Percentiles rank a stretch among this genome's conserved stretches.
Conservation (phyloP, 2,888 invertebrate genomes). For the Clistopyga incitator region DNA sequence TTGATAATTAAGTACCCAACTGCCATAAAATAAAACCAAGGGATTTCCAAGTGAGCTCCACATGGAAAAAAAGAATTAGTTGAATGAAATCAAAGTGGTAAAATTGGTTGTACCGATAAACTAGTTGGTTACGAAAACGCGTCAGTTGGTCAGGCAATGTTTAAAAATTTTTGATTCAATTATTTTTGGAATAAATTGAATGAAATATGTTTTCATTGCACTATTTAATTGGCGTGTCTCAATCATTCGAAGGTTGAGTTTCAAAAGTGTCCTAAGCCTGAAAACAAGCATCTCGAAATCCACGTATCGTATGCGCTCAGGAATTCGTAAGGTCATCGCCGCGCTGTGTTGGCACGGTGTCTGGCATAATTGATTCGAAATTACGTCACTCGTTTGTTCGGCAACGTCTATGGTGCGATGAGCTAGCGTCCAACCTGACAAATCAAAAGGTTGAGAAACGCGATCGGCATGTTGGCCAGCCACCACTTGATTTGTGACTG, state of each 20-base stretch:
- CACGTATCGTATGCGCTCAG: slow-evolving; percentile 47
- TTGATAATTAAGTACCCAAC: no score
- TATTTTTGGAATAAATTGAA: background rate
- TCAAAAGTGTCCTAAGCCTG: background rate
- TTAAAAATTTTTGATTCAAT: no score
- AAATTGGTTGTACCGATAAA: no score
- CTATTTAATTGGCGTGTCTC: background rate
- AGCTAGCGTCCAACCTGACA: slow-evolving; percentile 18
- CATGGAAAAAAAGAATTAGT: no score
- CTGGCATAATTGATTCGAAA: slow-evolving; percentile 70
- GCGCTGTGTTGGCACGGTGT: slow-evolving; percentile 67
- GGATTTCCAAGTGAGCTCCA: background rate
- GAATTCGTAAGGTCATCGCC: slow-evolving; percentile 72
- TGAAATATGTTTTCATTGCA: background rate
- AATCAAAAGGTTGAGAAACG: slow-evolving; percentile 46
- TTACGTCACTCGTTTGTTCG: slow-evolving; percentile 62
- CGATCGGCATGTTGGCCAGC: background rate
- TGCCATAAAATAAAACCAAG: no score
- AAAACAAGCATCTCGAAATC: slow-evolving; percentile 46
- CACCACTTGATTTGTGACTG: background rate
- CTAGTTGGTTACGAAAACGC: no score
- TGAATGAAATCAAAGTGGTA: no score
- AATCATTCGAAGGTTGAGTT: slow-evolving; percentile 10
- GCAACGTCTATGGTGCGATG: slow-evolving; percentile 24
- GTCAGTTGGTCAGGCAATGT: no score